Conservation (phyloP, 2,797 vertebrate species). For the Sebastes elongatus region DNA sequence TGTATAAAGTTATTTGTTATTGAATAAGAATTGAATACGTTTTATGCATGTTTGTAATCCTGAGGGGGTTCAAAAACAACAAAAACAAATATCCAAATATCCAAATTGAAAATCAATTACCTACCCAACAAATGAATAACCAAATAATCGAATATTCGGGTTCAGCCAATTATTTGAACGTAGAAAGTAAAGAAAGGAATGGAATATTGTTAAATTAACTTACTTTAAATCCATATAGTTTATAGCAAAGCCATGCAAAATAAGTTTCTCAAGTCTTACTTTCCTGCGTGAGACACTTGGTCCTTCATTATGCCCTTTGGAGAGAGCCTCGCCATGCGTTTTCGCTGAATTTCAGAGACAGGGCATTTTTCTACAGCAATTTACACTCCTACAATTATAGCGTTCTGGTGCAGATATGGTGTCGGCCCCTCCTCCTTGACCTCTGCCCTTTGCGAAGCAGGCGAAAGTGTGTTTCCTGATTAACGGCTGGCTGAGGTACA, state of each 20-base stretch:
- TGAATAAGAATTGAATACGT: too few relatives aligned
- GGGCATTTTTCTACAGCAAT: slow-evolving; percentile 77
- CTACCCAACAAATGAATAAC: too few relatives aligned
- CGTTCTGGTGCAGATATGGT: slow-evolving; percentile 77
- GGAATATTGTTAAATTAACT: not conserved
- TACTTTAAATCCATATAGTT: not conserved
- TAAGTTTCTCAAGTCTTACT: slow-evolving; percentile 51
- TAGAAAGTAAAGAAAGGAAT: not conserved
- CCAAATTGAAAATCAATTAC: too few relatives aligned
- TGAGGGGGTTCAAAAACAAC: too few relatives aligned
- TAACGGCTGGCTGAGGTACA: slow-evolving; percentile 76
- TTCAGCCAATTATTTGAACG: not conserved
- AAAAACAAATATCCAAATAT: too few relatives aligned
- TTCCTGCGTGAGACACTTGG: slow-evolving; percentile 58
- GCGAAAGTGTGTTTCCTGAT: slow-evolving; percentile 83
- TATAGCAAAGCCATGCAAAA: not conserved
- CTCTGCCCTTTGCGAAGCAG: slow-evolving; percentile 75
- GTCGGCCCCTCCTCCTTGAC: slow-evolving; percentile 83
- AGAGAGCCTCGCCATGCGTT: slow-evolving; percentile 49
- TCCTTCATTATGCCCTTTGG: slow-evolving; percentile 64
- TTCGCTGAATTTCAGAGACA: slow-evolving; percentile 68
- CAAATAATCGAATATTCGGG: too few relatives aligned
- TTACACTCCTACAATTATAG: slow-evolving; percentile 83
- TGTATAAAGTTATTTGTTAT: too few relatives aligned
- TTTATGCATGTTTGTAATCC: too few relatives aligned